Evolutionary conservation across 2,797 vertebrate species (phyloP), one percentile per base, ranked within the genome.

Genomic region (Taenioides sp.): DNA sequence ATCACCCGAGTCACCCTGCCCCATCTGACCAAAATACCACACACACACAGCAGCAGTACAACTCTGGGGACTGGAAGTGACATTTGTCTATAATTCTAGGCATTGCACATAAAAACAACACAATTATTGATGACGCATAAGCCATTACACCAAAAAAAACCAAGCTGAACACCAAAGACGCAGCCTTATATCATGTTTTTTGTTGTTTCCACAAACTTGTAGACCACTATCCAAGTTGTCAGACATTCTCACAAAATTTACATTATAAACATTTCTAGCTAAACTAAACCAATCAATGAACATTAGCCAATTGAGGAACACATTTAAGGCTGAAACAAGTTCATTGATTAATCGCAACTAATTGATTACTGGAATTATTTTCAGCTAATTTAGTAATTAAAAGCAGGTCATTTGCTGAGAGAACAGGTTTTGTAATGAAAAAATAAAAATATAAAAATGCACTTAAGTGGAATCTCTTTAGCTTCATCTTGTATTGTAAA

Each of bases 1-100:
- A 69, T 63, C 76, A 78, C 71, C 63, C 22, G 61, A 75, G 66
- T 73, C 64, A 50, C 50, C 66, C 25, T 66, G 65, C 27, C 65
- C 64, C 65, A 54, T 28, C 10, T n/a, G 25, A 52, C 65, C 65
- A 66, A 54, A 66, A 66, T 69, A 73, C 70, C 74, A 72, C 63
- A 72, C 63, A 80, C 71, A 60, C 25, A 71, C 12, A 63, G 34
- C 65, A 65, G 40, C 43, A 65, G n/a, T 23, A 49, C 28, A 61
- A 34, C 59, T 59, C 6, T 28, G 58, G 25, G 25, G 58, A 9
- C 61, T 23, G 62, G 22, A 23, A 64, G 62, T 14, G 43, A 43
- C n/a, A 47, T 23, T 64, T 47, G 9, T 62, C 60, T 40, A 37
- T 62, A 37, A 37, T 62, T 62, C 9, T 12, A 22, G 7, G 34